Evolutionary conservation across 2,113 vertebrate genomes (phyloP), one percentile per base, ranked within the genome.

Genomic region (Lepisosteus oculatus): DNA sequence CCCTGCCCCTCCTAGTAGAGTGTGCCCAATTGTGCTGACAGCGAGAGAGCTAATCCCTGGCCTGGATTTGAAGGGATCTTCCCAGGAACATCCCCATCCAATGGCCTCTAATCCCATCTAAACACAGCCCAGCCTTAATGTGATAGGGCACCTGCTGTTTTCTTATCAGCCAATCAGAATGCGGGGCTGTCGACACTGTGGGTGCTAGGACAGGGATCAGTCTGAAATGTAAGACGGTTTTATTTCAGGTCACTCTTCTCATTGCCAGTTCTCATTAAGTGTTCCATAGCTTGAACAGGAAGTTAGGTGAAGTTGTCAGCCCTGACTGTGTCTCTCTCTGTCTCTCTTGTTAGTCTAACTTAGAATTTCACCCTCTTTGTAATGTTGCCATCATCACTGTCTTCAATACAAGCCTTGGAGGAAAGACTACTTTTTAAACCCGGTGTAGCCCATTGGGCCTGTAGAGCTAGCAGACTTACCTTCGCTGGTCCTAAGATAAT

Each of bases 121-220:
- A 79, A 80, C 70, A 72, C 65, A 62, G 72, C 74, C 61, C 74
- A 72, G 70, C 74, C 61, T 67, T 64, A 72, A 47, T 56, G 56
- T 78, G 79, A 81, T 77, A 81, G 79, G 81, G 72, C 61, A 72
- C 73, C 79, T 78, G 79, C 74, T 78, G 73, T 72, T 74, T n/a
- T n/a, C 55, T 47, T 44, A n/a, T 15, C 69, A 78, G 73, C 80
- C 80, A 80, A 82, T 78, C 62, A 70, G 79, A 29, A 11, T 13
- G 44, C 56, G n/a, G 15, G 3, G 13, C 6, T 43, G 61, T 51
- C 9, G 5, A 9, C 47, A 9, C 47, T 9, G 2, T 9, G 47
- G 29, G 47, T 51, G 47, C 47, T 9, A 5, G 47, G 47, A 9
- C 47, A 51, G 47, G 47, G 47, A 51, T 51, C 47, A 9, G 47